A percentile compares a stretch with the other conserved stretches of the same genome.
Conservation (phyloP, 2,888 invertebrate species). For the Bellardia pandia region DNA sequence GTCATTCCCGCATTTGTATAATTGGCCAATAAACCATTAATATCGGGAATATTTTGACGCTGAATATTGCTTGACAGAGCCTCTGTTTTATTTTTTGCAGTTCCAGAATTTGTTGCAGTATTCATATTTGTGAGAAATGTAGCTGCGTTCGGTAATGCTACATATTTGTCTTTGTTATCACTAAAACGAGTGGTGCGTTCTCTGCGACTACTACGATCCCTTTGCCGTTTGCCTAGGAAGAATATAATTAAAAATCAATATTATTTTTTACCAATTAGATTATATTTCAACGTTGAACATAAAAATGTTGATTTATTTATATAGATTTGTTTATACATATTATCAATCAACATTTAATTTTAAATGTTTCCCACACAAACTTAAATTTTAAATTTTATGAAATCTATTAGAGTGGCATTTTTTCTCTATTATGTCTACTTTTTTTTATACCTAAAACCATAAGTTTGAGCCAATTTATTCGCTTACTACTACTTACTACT, state of each 20-base stretch:
- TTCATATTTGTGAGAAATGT: conserved; percentile 76
- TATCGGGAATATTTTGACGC: conserved; percentile 53
- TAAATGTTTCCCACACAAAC: no score
- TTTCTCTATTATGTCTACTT: no score
- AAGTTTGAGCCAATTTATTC: no score
- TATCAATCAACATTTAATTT: no score
- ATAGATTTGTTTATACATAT: no score
- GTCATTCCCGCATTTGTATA: conserved; percentile 53
- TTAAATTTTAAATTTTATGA: no score
- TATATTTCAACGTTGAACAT: no score
- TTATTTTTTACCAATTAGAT: not conserved
- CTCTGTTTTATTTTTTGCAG: conserved; percentile 15
- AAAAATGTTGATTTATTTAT: no score
- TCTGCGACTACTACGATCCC: conserved; percentile 77
- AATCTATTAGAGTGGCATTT: no score
- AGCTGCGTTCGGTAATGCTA: conserved; percentile 68
- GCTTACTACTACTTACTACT: no score
- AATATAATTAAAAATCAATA: conserved; percentile 51
- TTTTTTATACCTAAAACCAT: no score
- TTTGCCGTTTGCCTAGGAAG: conserved; percentile 81
- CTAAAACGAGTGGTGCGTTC: conserved; percentile 83
- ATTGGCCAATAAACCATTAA: conserved; percentile 58
- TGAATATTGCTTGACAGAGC: conserved; percentile 32
- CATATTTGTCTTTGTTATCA: conserved; percentile 81
- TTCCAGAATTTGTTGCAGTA: conserved; percentile 34